Evolutionary conservation across 2,113 vertebrate species (phyloP), one percentile per base, ranked within the genome.

Genomic region (Cebidichthys violaceus): DNA sequence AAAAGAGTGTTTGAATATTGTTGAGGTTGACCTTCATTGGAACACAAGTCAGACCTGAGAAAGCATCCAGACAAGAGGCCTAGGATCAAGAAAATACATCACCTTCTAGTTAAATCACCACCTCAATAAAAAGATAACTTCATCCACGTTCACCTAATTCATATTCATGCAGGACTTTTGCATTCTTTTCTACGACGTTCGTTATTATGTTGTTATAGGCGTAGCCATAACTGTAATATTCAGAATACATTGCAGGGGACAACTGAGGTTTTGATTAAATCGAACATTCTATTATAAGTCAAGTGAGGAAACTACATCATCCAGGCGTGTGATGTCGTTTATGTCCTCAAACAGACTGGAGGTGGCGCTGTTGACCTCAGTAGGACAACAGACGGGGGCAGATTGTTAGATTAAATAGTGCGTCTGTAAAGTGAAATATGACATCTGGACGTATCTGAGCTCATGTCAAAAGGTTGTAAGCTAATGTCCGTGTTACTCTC

Each of bases 331-430:
- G 64, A 14, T 17, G 52, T 20, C 1, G 31, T 37, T 29, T 8
- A 10, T 27, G 22, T 15, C 75, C 22, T 1, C 4, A 66, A 50
- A 62, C 60, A 24, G 43, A 80, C 87, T 35, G 7, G 0, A 84
- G 84, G 29, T 62, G 87, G 81, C 27, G 70, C 84, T 67, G 78
- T 65, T 52, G 55, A 64, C 47, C 52, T 6, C 35, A 68, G 37
- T 6, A 18, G 2, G 9, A 65, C 20, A 70, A 70, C 39, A 47
- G 27, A 17, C 22, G 20, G 20, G 20, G 0, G 45, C 24, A 6
- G 47, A 24, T 22, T 0, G 47, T 24, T 47, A 17, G 2, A 43
- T 31, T 5, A 41, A 37, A 27, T 24, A 11, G 11, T 6, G 13
- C 11, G 13, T 13, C n/a, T 35, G 9, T 39, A 22, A 37, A 66